Conservation (phyloP, 1,140 invertebrate species). For the Chionoecetes opilio region DNA sequence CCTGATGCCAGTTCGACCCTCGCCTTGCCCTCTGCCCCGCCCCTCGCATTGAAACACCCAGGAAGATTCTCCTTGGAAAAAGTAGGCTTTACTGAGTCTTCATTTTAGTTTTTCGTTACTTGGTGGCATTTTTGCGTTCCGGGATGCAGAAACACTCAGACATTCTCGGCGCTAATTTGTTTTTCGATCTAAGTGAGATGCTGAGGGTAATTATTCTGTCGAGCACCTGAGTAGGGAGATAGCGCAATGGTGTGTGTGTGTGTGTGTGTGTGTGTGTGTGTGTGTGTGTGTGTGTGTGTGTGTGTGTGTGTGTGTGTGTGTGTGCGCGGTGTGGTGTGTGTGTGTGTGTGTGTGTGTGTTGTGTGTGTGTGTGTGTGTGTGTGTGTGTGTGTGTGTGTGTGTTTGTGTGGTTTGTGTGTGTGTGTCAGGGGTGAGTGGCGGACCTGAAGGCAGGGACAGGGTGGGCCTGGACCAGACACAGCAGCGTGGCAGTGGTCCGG, state of each 20-base stretch:
- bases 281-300: not conserved
- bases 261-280: not conserved
- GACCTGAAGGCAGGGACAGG: slow-evolving; percentile 67
- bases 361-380: slow-evolving; percentile 56
- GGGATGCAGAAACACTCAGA: not conserved
- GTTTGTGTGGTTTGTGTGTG: not conserved
- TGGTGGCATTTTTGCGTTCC: not conserved
- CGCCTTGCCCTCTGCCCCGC: not conserved
- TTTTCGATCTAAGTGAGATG: not conserved
- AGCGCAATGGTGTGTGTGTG: not conserved
- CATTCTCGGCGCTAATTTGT: not conserved
- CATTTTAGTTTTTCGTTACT: not conserved
- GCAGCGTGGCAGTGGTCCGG: slow-evolving; percentile 51
- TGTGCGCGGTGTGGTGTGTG: slow-evolving; percentile 9
- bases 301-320: not conserved
- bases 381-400: not conserved
- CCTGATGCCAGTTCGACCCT: not conserved
- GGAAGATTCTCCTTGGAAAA: not conserved
- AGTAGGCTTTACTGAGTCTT: not conserved
- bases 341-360: slow-evolving; percentile 15
- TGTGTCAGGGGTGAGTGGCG: slow-evolving; percentile 83
- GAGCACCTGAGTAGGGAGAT: not conserved
- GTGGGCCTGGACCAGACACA: slow-evolving; percentile 71
- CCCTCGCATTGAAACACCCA: not conserved
- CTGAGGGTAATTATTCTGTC: not conserved